These are phyloP conservation scores for Drosophila peninsularis DNA, from an alignment of 2,888 invertebrate genomes.

Conservation along the genomic window DNA sequence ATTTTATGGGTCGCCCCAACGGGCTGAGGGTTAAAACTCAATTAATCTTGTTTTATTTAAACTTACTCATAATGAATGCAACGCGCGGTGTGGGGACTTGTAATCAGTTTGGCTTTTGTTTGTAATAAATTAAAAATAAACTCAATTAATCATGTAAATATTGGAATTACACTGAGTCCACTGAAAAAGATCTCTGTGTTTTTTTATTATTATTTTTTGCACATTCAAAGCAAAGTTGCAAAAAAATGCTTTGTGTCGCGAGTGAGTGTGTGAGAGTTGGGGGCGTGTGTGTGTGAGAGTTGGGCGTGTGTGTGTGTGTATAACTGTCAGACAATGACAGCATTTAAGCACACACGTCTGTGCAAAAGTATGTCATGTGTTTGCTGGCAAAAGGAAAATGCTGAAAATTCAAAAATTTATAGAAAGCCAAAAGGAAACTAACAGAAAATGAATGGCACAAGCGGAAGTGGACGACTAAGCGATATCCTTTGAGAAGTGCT, in stretches of 20 bases:
- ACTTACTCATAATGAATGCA: constrained; percentile 40
- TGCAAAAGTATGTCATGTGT: constrained; percentile 52
- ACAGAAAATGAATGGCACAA: constrained; percentile 42
- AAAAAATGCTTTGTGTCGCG: constrained; percentile 19
- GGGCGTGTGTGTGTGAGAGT: neutral
- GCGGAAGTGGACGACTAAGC: neutral
- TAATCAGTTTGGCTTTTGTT: constrained; percentile 74
- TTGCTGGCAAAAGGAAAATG: constrained; percentile 41
- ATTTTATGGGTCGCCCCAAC: constrained; percentile 10
- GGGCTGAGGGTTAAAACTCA: constrained; percentile 55
- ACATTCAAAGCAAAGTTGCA: constrained; percentile 34
- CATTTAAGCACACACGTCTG: constrained; percentile 60
- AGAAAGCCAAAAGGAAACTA: constrained; percentile 48
- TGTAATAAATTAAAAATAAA: constrained; percentile 73
- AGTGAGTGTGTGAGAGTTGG: neutral
- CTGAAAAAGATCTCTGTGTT: constrained; percentile 4
- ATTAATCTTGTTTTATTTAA: constrained; percentile 71
- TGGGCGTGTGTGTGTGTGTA: constrained; percentile 9
- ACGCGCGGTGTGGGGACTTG: constrained; percentile 23
- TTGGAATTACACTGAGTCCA: constrained; percentile 42
- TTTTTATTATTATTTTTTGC: constrained; percentile 20
- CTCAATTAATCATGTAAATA: constrained; percentile 78
- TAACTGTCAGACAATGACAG: constrained; percentile 59
- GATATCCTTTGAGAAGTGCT: neutral
- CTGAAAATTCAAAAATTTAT: constrained; percentile 67